Evolutionary conservation across 2,888 invertebrate species (phyloP).

Genomic region (Stenolophus ochropezus): DNA sequence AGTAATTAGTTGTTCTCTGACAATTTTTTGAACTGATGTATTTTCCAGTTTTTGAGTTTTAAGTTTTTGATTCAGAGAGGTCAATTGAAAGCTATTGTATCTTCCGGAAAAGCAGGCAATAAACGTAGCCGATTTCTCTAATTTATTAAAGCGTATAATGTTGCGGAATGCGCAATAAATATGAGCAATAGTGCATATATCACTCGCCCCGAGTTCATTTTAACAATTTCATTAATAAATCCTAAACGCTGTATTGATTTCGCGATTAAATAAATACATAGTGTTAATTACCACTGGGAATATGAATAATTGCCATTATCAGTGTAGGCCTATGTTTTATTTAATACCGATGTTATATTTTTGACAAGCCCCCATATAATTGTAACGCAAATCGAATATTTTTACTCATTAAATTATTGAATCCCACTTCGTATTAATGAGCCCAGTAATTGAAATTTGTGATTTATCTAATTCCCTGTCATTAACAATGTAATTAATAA

Average conservation of each 20-base stretch:
- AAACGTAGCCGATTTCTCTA: slow-evolving; percentile 25
- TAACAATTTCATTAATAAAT: slow-evolving; percentile 49
- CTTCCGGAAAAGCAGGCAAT: slow-evolving; percentile 25
- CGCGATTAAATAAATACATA: slow-evolving; percentile 44
- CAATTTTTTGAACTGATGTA: too few species aligned
- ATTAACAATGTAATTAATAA: background rate
- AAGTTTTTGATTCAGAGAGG: too few species aligned
- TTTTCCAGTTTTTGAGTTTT: too few species aligned
- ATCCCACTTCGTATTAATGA: slow-evolving; percentile 6
- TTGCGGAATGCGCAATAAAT: slow-evolving; percentile 38
- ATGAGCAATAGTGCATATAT: slow-evolving; percentile 30
- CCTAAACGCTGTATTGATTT: slow-evolving; percentile 37
- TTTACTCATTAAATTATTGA: slow-evolving; percentile 28
- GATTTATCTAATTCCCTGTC: background rate
- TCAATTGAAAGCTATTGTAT: background rate
- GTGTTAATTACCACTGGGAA: slow-evolving; percentile 23
- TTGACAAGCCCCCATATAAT: slow-evolving; percentile 6
- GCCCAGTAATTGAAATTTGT: background rate
- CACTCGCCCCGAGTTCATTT: slow-evolving; percentile 21
- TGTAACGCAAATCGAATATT: background rate
- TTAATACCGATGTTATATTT: slow-evolving; percentile 30
- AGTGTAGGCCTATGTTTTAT: slow-evolving; percentile 5
- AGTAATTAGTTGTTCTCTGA: too few species aligned
- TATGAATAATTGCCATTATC: slow-evolving; percentile 22
- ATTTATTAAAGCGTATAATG: slow-evolving; percentile 42